Conservation (phyloP, 1,140 invertebrate genomes). For the Oncopodura yosiiana region DNA sequence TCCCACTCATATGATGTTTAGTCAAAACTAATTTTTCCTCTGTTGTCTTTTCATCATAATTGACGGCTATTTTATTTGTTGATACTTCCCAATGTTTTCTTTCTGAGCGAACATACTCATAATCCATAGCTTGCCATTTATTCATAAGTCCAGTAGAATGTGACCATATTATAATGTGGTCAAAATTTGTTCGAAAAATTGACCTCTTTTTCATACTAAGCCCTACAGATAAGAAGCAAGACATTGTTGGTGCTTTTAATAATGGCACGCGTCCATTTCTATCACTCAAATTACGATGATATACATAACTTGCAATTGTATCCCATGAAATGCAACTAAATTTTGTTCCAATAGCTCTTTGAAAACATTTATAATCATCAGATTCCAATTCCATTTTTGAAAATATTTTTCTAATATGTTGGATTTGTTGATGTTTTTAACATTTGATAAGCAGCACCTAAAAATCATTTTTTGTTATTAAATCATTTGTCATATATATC, state of each 20-base stretch:
- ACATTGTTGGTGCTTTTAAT: conserved; percentile 5
- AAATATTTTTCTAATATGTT: conserved; percentile 19
- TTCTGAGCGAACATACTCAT: not conserved
- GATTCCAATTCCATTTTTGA: conserved; percentile 15
- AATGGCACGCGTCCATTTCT: conserved; percentile 8
- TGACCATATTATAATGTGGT: conserved; percentile 1
- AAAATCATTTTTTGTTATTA: too few relatives aligned
- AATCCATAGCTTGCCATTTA: conserved; percentile 13
- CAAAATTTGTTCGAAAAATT: conserved; percentile 12
- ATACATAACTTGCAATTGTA: conserved; percentile 13
- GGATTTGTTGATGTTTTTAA: conserved; percentile 18
- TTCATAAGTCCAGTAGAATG: conserved; percentile 14
- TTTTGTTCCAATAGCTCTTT: conserved; percentile 7
- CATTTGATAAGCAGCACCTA: conserved; percentile 15
- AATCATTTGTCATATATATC: too few relatives aligned
- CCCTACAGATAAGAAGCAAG: conserved; percentile 10
- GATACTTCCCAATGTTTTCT: conserved; percentile 9
- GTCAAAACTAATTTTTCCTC: too few relatives aligned
- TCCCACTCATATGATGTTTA: too few relatives aligned
- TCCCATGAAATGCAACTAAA: conserved; percentile 22
- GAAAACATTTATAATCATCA: conserved; percentile 13
- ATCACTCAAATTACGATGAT: conserved; percentile 18
- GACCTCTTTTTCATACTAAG: conserved; percentile 12
- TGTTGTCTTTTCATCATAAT: too few relatives aligned
- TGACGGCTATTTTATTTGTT: not conserved